Evolutionary conservation across 35 echinoderm and acorn worm species (phyloP), one percentile per base, ranked within the genome.

Genomic region (Holothuria glaberrima): DNA sequence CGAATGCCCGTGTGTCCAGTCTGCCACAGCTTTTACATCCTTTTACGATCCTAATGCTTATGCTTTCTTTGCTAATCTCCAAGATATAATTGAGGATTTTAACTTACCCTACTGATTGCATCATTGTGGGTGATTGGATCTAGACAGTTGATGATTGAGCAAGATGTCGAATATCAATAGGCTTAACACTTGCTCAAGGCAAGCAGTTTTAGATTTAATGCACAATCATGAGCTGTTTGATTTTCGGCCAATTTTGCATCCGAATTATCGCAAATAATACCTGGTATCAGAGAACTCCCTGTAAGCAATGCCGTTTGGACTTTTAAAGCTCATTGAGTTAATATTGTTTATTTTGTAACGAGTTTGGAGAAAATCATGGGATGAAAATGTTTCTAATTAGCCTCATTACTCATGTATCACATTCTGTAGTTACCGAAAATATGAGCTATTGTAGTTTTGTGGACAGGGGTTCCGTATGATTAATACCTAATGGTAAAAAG

Each of bases 201-300:
- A 30, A 67, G 16, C 29, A 67, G 63, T 67, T 67, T 24, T 24
- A 30, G 6, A 24, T 22, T 30, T 67, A 22, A 67, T 67, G 63
- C 4, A 67, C 21, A 30, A 67, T 67, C 29, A 44, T 13, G 30
- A 79, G 36, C 9, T 79, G 35, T 36, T 79, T n/a, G 75, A 79
- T 44, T 30, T 41, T 1, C 6, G 75, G 75, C 48, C 31, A 9
- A 18, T 44, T 79, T 54, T 35, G 4, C 29, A 79, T 17, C 75
- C 75, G 24, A 79, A 31, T 79, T 30, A 79, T 4, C 34, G 6
- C 4, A 35, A 79, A 45, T 79, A n/a, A 30, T 45, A 79, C 75
- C 25, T 79, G 75, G 12, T 26, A 33, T 79, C 75, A 79, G 18
- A 79, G 44, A 45, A 79, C 36, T 48, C 75, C 75, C 12, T 44